Conservation (phyloP, 2,888 invertebrate genomes). For the Teleogryllus oceanicus region DNA sequence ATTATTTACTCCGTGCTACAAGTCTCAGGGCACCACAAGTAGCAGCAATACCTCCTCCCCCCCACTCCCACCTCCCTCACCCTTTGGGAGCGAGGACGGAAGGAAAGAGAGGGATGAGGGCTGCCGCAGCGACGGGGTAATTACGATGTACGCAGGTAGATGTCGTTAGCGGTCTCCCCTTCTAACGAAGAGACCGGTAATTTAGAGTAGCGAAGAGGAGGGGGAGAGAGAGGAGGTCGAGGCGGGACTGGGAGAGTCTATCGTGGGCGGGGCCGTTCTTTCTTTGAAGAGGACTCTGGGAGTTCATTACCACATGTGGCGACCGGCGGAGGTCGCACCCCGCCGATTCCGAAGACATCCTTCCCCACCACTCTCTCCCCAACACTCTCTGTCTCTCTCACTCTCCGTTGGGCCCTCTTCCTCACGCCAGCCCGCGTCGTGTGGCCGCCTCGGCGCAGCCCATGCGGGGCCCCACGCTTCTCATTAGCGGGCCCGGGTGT, state of each 20-base stretch:
- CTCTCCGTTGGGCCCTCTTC: too few species aligned
- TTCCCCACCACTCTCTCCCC: too few species aligned
- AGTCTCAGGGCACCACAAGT: too few species aligned
- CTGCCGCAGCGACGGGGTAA: neutral
- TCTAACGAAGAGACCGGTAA: neutral
- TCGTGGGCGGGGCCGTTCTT: neutral
- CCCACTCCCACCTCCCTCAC: too few species aligned
- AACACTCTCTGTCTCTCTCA: too few species aligned
- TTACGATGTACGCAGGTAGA: conserved; percentile 9
- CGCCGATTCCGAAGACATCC: neutral
- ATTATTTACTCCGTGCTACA: too few species aligned
- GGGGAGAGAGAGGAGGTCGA: neutral
- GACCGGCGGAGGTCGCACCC: neutral
- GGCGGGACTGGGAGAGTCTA: neutral
- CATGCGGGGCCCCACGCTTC: too few species aligned
- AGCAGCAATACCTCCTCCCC: too few species aligned
- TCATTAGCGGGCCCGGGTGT: too few species aligned
- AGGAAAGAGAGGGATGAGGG: neutral
- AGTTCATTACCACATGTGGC: neutral
- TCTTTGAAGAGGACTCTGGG: neutral
- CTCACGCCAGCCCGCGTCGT: too few species aligned
- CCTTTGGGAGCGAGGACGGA: too few species aligned
- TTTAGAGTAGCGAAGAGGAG: neutral
- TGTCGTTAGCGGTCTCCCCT: conserved; percentile 7
- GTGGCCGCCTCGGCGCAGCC: too few species aligned